Conservation (phyloP, 2,113 vertebrate genomes). For the Myocastor coypus region DNA sequence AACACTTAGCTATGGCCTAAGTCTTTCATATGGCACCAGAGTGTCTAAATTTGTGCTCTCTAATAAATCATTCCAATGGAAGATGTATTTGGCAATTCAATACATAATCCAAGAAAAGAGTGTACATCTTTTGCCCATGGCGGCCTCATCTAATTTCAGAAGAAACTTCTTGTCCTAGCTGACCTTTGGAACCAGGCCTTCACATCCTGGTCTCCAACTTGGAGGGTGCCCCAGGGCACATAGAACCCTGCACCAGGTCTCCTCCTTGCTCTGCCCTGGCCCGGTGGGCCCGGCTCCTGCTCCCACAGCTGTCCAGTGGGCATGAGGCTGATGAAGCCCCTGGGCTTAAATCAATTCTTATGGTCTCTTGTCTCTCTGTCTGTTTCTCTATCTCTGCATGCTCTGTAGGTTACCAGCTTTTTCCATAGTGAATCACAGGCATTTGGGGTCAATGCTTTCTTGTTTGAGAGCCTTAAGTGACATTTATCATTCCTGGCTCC, state of each 20-base stretch:
- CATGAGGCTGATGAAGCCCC: neutral
- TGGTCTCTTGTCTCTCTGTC: neutral
- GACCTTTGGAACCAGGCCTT: neutral
- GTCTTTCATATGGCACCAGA: neutral
- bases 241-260: neutral
- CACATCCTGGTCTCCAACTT: neutral
- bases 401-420: neutral
- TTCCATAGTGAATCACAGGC: neutral
- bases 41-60: conserved; percentile 35
- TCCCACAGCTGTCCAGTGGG: neutral
- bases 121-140: neutral
- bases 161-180: neutral
- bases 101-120: neutral
- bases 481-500: neutral
- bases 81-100: neutral
- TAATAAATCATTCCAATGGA: conserved; percentile 23
- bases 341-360: neutral
- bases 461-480: neutral
- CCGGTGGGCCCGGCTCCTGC: neutral
- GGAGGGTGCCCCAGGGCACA: neutral
- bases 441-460: neutral
- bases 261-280: neutral
- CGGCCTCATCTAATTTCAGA: neutral
- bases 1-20: conserved; percentile 77
- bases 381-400: neutral